Evolutionary conservation across 2,888 invertebrate species (phyloP).

Genomic region (Acanthopleura granulata): DNA sequence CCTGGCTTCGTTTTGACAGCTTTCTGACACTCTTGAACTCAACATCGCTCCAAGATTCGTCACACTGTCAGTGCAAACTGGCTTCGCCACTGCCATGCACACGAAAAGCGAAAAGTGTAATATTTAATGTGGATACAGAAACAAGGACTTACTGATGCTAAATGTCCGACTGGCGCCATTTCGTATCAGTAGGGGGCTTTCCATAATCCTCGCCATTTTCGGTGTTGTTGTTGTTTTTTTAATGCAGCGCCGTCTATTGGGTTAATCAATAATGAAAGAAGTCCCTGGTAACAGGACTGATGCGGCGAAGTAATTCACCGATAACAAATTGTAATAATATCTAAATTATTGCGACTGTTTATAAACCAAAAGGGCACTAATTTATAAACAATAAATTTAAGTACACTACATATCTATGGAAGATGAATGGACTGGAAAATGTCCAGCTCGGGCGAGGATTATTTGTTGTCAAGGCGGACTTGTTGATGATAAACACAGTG

Average conservation of each 20-base stretch:
- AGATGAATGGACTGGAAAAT: not conserved
- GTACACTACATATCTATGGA: no score
- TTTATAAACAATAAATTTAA: no score
- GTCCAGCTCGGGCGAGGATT: not conserved
- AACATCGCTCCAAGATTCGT: no score
- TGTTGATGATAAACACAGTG: slow-evolving; percentile 2
- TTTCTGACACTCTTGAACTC: no score
- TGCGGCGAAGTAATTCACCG: not conserved
- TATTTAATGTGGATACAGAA: not conserved
- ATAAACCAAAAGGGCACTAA: no score
- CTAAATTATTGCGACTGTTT: no score
- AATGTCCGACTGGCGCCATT: slow-evolving; percentile 15
- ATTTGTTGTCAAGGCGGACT: not conserved
- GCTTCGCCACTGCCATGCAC: no score
- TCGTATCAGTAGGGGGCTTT: slow-evolving; percentile 25
- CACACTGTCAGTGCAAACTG: no score
- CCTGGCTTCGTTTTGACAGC: no score
- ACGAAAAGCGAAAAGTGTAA: not conserved
- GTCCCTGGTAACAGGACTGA: not conserved
- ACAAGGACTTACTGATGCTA: slow-evolving; percentile 23
- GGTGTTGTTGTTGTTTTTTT: not conserved
- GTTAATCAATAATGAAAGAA: not conserved
- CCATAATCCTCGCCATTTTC: slow-evolving; percentile 25
- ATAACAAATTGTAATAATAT: no score
- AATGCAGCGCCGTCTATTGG: not conserved